Conservation (phyloP, 2,888 invertebrate species). For the Polydrusus pterygomalis region DNA sequence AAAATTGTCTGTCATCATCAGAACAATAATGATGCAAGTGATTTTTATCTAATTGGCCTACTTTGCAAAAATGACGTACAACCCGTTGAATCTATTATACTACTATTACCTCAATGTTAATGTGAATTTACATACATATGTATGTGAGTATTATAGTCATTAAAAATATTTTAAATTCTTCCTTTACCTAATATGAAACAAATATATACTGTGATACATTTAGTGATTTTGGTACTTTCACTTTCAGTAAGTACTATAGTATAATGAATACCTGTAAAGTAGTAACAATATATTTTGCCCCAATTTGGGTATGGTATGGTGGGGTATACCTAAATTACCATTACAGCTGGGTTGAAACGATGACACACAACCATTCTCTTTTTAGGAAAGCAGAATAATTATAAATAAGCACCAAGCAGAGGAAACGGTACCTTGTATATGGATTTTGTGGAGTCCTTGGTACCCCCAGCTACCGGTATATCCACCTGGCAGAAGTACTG, state of each 20-base stretch:
- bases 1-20: conserved; percentile 13
- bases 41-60: conserved; percentile 21
- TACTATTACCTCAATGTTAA: no score
- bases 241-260: not conserved
- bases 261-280: no score
- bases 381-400: conserved; percentile 5
- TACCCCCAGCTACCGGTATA: not conserved
- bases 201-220: not conserved
- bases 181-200: not conserved
- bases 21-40: conserved; percentile 19
- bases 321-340: no score
- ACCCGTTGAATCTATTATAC: no score
- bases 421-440: conserved; percentile 10
- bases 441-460: conserved; percentile 6
- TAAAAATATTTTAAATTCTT: no score
- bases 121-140: no score
- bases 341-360: no score
- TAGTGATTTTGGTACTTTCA: not conserved
- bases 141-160: no score
- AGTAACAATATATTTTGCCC: no score
- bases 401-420: conserved; percentile 1
- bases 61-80: not conserved
- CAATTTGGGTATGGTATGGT: no score
- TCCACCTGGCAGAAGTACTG: not conserved
- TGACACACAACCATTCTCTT: no score